Base-by-base conservation (phyloP, 2,888 invertebrate genomes). In the Tachina grossa region DNA sequence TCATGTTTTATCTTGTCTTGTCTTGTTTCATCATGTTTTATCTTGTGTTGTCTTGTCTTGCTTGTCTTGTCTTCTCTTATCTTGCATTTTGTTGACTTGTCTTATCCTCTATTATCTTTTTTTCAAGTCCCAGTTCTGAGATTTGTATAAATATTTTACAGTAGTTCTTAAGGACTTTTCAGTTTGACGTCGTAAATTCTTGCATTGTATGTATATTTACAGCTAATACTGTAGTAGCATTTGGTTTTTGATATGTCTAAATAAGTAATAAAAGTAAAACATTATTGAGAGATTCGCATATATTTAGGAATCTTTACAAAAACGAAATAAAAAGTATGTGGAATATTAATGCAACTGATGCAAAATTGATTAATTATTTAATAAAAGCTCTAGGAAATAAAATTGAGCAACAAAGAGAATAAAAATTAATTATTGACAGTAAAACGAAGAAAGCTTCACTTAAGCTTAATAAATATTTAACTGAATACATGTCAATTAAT, bases 321-420 rank as follows among this genome's bases (percentile, higher is more conserved):
- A 2, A n/a, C n/a, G n/a, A n/a, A 55, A 57, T 39, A 45, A 47
- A 31, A 49, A 57, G 57, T 71, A 65, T 76, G 71, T 51, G 57
- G 47, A 66, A 71, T 65, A 63, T 45, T 85, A 45, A 74, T 78
- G 51, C 2, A 19, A 63, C 39, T 85, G 41, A 74, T 78, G 51
- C 2, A 19, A 66, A 79, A 66, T 71, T 83, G 57, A 83, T 85
- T 83, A 85, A 85, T 83, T 85, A 85, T 85, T 83, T 65, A 83
- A 61, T 79, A 83, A 83, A 53, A 79, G 61, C 65, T 76, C 47
- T 65, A 79, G 79, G 66, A 68, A 31, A 55, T 65, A 43, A 66
- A 81, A 41, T 68, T 57, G 51, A 53, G 19, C 41, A 43, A 59
- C 74, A 43, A 51, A 57, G 22, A 16, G 49, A 45, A 51, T 59